Conservation (phyloP, 2,113 vertebrate species). For the Passer domesticus region DNA sequence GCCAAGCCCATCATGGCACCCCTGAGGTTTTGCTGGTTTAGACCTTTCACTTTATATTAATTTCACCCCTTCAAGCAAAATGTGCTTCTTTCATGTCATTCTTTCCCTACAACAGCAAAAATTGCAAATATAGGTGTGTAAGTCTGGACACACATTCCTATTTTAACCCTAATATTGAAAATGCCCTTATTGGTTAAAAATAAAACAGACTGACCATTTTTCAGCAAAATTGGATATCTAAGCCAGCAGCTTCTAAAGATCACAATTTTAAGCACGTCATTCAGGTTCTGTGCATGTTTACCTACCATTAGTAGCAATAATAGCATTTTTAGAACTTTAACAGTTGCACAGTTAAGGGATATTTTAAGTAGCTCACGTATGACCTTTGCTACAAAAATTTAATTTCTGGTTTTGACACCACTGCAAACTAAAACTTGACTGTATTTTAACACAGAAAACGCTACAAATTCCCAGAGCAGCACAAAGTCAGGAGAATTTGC, state of each 20-base stretch:
- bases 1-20: neutral
- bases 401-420: neutral
- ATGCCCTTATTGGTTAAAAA: neutral
- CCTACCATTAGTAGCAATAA: neutral
- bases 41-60: neutral
- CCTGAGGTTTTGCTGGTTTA: neutral
- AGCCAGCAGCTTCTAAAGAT: neutral
- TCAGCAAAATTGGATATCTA: neutral
- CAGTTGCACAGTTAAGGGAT: neutral
- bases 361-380: neutral
- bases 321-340: neutral
- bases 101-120: neutral
- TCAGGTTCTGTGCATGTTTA: neutral
- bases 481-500: neutral
- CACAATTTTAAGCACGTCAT: rapidly evolving
- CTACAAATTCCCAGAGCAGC: neutral
- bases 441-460: neutral
- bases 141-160: neutral
- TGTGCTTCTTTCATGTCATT: neutral
- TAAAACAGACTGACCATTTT: neutral
- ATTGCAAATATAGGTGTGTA: rapidly evolving
- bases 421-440: neutral
- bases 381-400: neutral
- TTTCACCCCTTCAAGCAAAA: neutral
- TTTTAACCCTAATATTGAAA: neutral